Percentiles rank a stretch among this genome's conserved stretches.
phyloP scores from a whole-genome alignment of 2,113 vertebrate species.

The Myrmecophaga tridactyla region DNA sequence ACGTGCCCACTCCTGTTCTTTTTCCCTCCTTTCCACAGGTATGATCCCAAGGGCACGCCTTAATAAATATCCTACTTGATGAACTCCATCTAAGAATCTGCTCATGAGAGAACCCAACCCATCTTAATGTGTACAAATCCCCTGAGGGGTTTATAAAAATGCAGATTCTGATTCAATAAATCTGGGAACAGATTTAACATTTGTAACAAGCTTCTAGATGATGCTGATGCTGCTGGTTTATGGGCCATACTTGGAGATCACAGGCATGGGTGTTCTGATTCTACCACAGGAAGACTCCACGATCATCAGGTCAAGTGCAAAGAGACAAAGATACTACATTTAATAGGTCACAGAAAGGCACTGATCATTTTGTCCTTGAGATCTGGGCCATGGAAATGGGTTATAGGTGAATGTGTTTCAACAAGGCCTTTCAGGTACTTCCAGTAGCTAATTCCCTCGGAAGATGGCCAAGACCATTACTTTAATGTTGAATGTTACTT shows the following conservation, averaged over 20 bases:
- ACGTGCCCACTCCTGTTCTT: background rate
- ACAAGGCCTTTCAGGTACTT: constrained; percentile 7
- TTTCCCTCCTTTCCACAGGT: background rate
- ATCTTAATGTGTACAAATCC: background rate
- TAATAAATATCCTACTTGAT: background rate
- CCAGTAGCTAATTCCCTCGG: constrained; percentile 31
- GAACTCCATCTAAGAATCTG: background rate
- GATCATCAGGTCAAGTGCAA: background rate
- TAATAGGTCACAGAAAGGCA: constrained; percentile 13
- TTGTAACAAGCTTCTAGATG: background rate
- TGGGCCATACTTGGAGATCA: background rate
- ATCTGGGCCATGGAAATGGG: constrained; percentile 55
- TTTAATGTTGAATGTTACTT: background rate
- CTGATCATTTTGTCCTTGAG: constrained; percentile 37
- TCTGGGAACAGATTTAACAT: background rate
- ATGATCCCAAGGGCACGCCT: background rate
- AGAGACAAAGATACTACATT: background rate
- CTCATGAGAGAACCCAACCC: background rate
- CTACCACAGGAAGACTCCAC: background rate
- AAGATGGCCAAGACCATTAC: background rate
- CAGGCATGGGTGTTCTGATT: background rate
- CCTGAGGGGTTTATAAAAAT: background rate
- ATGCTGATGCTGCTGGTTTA: background rate
- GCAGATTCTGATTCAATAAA: background rate
- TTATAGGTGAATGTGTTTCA: constrained; percentile 42